Base-by-base conservation (phyloP, 2,797 vertebrate genomes). In the Falco columbarius region DNA sequence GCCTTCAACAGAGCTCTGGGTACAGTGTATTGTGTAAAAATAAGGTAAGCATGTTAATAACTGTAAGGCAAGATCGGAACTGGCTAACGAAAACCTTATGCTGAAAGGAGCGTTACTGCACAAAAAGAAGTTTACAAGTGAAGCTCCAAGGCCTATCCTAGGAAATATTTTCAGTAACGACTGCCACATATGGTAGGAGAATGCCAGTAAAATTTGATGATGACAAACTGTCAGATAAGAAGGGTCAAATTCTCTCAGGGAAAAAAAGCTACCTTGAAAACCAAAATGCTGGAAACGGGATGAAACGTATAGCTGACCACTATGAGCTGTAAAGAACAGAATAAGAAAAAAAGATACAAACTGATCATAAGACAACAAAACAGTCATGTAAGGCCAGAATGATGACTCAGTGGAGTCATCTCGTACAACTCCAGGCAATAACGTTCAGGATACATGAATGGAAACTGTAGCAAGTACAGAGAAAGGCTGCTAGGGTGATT, bases 391-490 rank as follows among this genome's bases (percentile, higher is more conserved):
- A 66, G 24, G 44, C 10, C 58, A 62, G 23, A 66, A 47, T 46
- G 44, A 71, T 27, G 42, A 77, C 23, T 32, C n/a, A 20, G 40
- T n/a, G 10, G 24, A 87, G 34, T 36, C 12, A 10, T 32, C 36
- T 36, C 19, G 27, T 32, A 68, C 49, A 74, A 56, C 44, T 63
- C n/a, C 18, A 49, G 29, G 30, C 54, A 83, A 10, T n/a, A 26
- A 21, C 2, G 14, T 26, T 66, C 42, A 32, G 18, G 32, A 51
- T 42, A 52, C 0, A 0, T 18, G 21, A 71, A 68, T 12, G 21
- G 9, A 16, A 76, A 77, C 24, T 47, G 42, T 2, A 71, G 40
- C 22, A 61, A 36, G 32, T 12, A 81, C 20, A 65, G 21, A 13
- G 20, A 40, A 84, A 86, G 36, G 52, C 59, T 86, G 49, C 16